Conservation (phyloP, 2,888 invertebrate genomes). For the Rhingia campestris region DNA sequence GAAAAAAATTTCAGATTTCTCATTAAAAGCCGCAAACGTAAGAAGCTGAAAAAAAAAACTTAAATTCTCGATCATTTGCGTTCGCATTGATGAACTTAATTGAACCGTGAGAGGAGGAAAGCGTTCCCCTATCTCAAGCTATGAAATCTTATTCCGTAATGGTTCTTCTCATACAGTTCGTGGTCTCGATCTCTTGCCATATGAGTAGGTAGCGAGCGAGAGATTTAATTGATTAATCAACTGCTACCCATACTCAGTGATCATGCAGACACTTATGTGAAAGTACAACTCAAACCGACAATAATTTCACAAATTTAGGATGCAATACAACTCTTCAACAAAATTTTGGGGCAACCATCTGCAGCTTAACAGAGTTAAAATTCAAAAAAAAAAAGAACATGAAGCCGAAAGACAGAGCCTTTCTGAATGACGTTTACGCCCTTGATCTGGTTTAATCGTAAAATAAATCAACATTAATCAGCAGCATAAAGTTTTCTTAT, state of each 20-base stretch:
- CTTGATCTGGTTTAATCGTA: slow-evolving; percentile 50
- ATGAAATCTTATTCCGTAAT: slow-evolving; percentile 7
- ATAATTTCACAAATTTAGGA: neutral
- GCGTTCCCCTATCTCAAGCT: slow-evolving; percentile 9
- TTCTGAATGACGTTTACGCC: slow-evolving; percentile 15
- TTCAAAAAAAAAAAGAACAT: neutral
- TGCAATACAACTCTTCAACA: neutral
- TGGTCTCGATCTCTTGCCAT: neutral
- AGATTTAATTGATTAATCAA: slow-evolving; percentile 44
- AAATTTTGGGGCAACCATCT: neutral
- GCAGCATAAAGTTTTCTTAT: slow-evolving; percentile 30
- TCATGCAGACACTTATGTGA: neutral
- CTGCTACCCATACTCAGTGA: neutral
- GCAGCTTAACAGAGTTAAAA: neutral
- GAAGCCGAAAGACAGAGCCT: neutral
- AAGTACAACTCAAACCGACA: slow-evolving; percentile 12
- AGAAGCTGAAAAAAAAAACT: slow-evolving; percentile 2
- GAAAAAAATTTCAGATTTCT: neutral
- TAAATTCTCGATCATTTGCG: slow-evolving; percentile 24
- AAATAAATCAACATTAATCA: slow-evolving; percentile 49
- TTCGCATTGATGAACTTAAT: slow-evolving; percentile 29
- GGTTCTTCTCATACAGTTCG: slow-evolving; percentile 1
- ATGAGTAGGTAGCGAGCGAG: slow-evolving; percentile 3
- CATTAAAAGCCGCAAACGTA: neutral
- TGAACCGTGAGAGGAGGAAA: slow-evolving; percentile 29